Conservation (phyloP, 2,797 vertebrate species). For the Periparus ater region DNA sequence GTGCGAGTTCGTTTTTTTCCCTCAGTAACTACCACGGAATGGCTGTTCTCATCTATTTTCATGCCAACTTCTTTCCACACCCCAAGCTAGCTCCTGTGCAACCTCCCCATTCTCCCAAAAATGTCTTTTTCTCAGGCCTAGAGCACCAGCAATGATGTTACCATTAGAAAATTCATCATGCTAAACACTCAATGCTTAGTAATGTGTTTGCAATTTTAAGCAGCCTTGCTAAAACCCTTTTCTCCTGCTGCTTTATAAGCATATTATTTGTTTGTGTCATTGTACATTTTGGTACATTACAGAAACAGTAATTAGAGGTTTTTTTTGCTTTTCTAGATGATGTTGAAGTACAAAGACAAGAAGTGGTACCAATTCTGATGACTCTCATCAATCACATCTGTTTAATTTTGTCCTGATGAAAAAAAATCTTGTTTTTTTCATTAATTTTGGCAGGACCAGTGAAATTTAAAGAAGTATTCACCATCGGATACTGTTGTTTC, state of each 20-base stretch:
- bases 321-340: slow-evolving; percentile 85
- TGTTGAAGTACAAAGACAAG: slow-evolving; percentile 99
- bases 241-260: background rate
- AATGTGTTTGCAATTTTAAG: background rate
- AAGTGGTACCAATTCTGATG: slow-evolving; percentile 99
- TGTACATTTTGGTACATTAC: background rate
- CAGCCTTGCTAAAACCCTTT: background rate
- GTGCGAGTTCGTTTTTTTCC: background rate
- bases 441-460: slow-evolving; percentile 83
- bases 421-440: slow-evolving; percentile 65
- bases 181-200: background rate
- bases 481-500: slow-evolving; percentile 81
- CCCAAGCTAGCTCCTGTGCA: background rate
- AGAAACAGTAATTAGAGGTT: background rate
- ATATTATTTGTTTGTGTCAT: background rate
- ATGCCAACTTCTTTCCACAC: background rate
- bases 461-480: slow-evolving; percentile 75
- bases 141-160: background rate
- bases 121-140: background rate
- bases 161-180: background rate
- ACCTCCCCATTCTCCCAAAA: background rate
- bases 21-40: background rate
- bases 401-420: slow-evolving; percentile 80
- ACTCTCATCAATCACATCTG: slow-evolving; percentile 61
- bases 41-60: background rate